Evolutionary conservation across 1,140 invertebrate genomes (phyloP), one percentile per base, ranked within the genome.

Genomic region (Bombus waltoni): DNA sequence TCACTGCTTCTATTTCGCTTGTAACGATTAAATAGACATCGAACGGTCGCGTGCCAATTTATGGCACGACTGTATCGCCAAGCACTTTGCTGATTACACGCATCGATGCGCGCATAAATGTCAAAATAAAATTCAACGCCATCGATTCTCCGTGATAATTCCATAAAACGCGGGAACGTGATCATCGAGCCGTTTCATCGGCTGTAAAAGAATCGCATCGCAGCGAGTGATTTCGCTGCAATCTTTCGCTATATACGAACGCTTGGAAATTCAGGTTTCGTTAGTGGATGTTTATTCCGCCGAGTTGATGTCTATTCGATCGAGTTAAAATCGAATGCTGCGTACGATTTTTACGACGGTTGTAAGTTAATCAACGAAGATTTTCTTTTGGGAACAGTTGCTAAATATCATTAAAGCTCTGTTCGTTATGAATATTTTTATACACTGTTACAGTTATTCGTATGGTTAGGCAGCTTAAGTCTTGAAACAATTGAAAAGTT

Each of bases 71-170:
- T 70, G 72, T 86, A 77, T 75, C 28, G 59, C 59, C 35, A 47
- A 81, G 40, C 78, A 86, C 88, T 81, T 79, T 82, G 68, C 80
- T 81, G 88, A 89, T 89, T 84, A 77, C 88, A 81, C 59, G 81
- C 73, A 59, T 83, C 72, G 66, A 89, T 70, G 71, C 87, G 73
- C 66, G 83, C 44, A 71, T 88, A 88, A 70, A 73, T 53, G 57
- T 74, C 75, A 65, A 80, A 68, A 57, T 73, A 81, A 82, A 81
- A 85, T 88, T 47, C 38, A 42, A n/a, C 74, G 80, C 35, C 62
- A 53, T 88, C 78, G 74, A 89, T 86, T 89, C 62, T 40, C 22
- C 35, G n/a, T 66, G 82, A 84, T 78, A 78, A 84, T 84, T 84
- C 74, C 66, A 84, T 84, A 84, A 84, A 84, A 78, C 62, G 22